phyloP scores from a whole-genome alignment of 2,888 invertebrate genomes.

The Macrosoma leucophasiata region DNA sequence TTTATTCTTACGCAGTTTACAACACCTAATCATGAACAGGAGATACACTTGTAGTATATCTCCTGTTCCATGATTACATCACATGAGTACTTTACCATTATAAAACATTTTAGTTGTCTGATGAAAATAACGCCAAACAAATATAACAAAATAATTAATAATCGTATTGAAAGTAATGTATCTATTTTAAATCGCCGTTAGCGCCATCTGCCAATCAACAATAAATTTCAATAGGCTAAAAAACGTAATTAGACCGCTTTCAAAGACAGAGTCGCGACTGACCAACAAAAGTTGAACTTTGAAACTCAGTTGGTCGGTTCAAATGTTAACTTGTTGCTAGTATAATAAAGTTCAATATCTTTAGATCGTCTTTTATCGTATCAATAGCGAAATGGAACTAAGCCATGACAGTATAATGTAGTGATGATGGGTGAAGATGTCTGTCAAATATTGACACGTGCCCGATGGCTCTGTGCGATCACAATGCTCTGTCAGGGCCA shows the following conservation, averaged over 20 bases:
- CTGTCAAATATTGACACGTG: conserved; percentile 70
- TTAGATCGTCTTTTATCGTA: conserved; percentile 5
- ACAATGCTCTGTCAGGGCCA: conserved; percentile 42
- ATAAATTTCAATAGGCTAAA: conserved; percentile 65
- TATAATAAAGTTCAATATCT: conserved; percentile 35
- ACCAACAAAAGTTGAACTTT: conserved; percentile 29
- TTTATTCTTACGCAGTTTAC: too few species aligned
- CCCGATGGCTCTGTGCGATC: conserved; percentile 47
- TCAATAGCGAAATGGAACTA: conserved; percentile 23
- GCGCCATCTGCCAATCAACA: conserved; percentile 72
- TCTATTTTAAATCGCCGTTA: conserved; percentile 65
- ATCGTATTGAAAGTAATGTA: conserved; percentile 34
- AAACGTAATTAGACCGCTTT: conserved; percentile 72
- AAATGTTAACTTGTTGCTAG: conserved; percentile 26
- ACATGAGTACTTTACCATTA: too few species aligned
- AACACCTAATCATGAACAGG: too few species aligned
- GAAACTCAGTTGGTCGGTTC: conserved; percentile 1
- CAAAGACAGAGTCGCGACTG: conserved; percentile 55
- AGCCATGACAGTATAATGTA: conserved; percentile 52
- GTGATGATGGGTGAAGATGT: conserved; percentile 69
- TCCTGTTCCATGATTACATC: too few species aligned
- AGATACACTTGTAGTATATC: too few species aligned
- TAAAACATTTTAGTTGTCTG: too few species aligned
- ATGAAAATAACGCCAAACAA: conserved; percentile 12
- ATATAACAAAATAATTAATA: conserved; percentile 1